Conservation (phyloP, 2,888 invertebrate species). For the Tridacna gigas region DNA sequence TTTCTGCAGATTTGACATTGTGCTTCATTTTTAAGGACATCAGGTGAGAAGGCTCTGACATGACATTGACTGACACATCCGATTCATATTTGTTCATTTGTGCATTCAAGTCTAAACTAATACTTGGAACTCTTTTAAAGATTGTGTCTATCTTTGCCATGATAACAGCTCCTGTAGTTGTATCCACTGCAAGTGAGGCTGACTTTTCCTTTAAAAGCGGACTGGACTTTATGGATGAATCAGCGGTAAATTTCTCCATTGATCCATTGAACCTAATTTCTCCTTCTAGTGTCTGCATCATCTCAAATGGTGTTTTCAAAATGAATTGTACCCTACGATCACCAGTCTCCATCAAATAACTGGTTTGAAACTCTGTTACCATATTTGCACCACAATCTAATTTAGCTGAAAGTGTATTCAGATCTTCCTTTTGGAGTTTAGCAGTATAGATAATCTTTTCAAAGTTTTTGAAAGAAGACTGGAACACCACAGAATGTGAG, state of each 20-base stretch:
- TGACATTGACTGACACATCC: neutral
- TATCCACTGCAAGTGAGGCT: constrained; percentile 16
- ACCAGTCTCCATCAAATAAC: neutral
- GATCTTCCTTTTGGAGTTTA: neutral
- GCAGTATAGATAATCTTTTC: constrained; percentile 1
- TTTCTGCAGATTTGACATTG: constrained; percentile 2
- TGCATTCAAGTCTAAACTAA: constrained; percentile 10
- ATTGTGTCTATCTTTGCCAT: constrained; percentile 29
- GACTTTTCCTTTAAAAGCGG: constrained; percentile 40
- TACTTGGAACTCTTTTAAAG: constrained; percentile 4
- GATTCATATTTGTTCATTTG: neutral
- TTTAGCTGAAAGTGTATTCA: constrained; percentile 22
- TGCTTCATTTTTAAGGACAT: constrained; percentile 4
- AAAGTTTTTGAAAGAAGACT: constrained; percentile 3
- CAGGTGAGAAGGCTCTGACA: neutral
- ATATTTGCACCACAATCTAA: constrained; percentile 45
- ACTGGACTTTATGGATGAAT: constrained; percentile 36
- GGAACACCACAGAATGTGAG: neutral
- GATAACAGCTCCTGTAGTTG: constrained; percentile 23
- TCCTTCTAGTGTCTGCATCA: constrained; percentile 30
- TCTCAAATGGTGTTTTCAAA: constrained; percentile 49
- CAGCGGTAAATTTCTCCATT: constrained; percentile 19
- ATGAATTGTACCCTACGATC: constrained; percentile 9
- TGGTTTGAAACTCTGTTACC: constrained; percentile 38
- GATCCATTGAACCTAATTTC: constrained; percentile 24